Evolutionary conservation across 2,888 invertebrate genomes (phyloP).

Genomic region (Eupithecia inturbata): DNA sequence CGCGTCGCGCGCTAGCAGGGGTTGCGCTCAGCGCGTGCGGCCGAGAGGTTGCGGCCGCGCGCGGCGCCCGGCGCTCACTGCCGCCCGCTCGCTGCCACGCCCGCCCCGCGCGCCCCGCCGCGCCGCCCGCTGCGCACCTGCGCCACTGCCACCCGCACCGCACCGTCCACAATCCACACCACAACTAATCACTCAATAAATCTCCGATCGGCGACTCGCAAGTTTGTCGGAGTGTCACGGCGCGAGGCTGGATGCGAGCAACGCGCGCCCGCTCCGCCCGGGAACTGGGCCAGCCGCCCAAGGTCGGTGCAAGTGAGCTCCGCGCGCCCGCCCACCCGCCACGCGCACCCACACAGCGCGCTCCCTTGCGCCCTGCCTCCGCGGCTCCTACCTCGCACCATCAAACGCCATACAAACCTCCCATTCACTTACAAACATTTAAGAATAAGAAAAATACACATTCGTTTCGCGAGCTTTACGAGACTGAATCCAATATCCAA

Average conservation of each 20-base stretch:
- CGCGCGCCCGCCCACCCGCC: constrained; percentile 20
- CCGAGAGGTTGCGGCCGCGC: constrained; percentile 47
- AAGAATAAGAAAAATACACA: background rate
- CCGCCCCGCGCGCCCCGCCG: constrained; percentile 50
- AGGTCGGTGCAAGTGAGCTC: constrained; percentile 44
- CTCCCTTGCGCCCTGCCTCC: background rate
- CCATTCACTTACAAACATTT: constrained; percentile 1
- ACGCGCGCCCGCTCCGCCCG: constrained; percentile 37
- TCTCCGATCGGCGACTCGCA: constrained; percentile 42
- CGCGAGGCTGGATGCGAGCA: constrained; percentile 35
- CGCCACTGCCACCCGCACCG: constrained; percentile 50
- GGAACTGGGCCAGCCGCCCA: constrained; percentile 40
- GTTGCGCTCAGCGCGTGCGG: constrained; percentile 71
- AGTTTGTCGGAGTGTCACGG: constrained; percentile 31
- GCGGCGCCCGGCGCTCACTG: constrained; percentile 67
- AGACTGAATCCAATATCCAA: background rate
- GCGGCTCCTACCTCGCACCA: background rate
- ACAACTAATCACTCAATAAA: constrained; percentile 49
- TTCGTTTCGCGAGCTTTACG: background rate
- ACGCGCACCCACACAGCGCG: background rate
- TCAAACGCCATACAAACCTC: background rate
- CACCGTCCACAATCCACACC: constrained; percentile 33
- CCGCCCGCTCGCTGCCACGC: constrained; percentile 58
- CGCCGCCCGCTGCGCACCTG: constrained; percentile 68
- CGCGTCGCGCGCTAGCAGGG: constrained; percentile 59